Evolutionary conservation across 2,888 invertebrate species (phyloP), one percentile per base, ranked within the genome.

Genomic region (Proisotoma minuta): DNA sequence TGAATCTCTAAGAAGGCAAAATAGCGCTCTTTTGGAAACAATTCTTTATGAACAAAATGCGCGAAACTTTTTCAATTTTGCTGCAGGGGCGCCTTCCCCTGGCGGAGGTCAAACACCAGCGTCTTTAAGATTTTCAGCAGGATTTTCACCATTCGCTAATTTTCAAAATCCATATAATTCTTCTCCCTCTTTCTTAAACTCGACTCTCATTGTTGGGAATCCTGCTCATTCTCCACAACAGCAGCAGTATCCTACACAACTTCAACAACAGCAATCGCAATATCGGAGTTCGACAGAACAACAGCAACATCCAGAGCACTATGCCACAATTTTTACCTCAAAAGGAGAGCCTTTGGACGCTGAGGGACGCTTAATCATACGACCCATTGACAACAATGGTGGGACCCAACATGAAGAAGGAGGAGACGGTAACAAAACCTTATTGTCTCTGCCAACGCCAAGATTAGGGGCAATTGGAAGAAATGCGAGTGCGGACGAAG

Each of bases 251-350:
- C 52, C 57, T 53, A 64, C 54, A n/a, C 34, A 66, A 20, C 40
- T 62, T 24, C 50, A 50, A 22, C 22, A 50, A 8, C 12, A 22
- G 12, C 53, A 61, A 72, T 77, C 53, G 73, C 78, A 28, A 76
- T 77, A 15, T 77, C 77, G 58, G 73, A 76, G 34, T 0, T 76
- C 77, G 60, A 76, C 77, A 40, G 77, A 76, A 64, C 74, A 77
- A 1, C 76, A 77, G 18, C 77, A 78, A 2, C 78, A 73, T 47
- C 62, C 71, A 27, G 64, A 66, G 39, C 61, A 73, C 59, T 65
- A 66, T 50, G 52, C 57, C 27, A 65, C 62, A 57, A 84, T 84
- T 29, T 84, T 84, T 23, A 82, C 84, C 1, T 82, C 84, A 18
- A 2, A 15, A 23, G 39, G 47, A n/a, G 43, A 43, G 24, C 27